phyloP scores from a whole-genome alignment of 2,797 vertebrate species.

The Pseudopleuronectes americanus region DNA sequence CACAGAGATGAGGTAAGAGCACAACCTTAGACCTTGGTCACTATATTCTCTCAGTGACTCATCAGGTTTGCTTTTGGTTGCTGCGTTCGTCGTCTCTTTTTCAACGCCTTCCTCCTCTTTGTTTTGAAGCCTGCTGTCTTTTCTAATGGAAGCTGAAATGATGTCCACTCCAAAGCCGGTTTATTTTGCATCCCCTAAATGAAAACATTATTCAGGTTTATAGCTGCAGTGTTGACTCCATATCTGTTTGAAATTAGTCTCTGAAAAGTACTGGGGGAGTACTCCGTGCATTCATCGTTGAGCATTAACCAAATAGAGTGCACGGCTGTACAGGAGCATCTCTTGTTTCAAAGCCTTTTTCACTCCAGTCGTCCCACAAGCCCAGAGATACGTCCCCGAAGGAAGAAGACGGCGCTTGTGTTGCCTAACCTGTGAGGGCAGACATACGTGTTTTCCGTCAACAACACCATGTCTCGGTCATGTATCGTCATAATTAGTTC shows the following conservation, averaged over 20 bases:
- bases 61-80: neutral
- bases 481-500: slow-evolving; percentile 44
- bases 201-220: slow-evolving; percentile 16
- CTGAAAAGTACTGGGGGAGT: slow-evolving; percentile 16
- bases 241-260: slow-evolving; percentile 40
- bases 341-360: slow-evolving; percentile 45
- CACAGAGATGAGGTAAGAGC: too few relatives aligned
- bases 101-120: neutral
- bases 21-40: neutral
- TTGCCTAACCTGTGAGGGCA: slow-evolving; percentile 20
- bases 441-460: slow-evolving; percentile 22
- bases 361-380: slow-evolving; percentile 15
- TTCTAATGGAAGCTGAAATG: neutral
- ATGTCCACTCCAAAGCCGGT: neutral
- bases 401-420: slow-evolving; percentile 13
- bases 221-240: slow-evolving; percentile 12
- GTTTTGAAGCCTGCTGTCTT: neutral
- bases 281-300: slow-evolving; percentile 8
- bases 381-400: slow-evolving; percentile 26
- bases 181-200: neutral
- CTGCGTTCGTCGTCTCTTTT: neutral
- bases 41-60: neutral
- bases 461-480: slow-evolving; percentile 39
- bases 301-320: slow-evolving; percentile 19
- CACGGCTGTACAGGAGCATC: slow-evolving; percentile 5